These are phyloP conservation scores for Julus scandinavius DNA, from an alignment of 2,888 invertebrate genomes.

Conservation along the genomic window DNA sequence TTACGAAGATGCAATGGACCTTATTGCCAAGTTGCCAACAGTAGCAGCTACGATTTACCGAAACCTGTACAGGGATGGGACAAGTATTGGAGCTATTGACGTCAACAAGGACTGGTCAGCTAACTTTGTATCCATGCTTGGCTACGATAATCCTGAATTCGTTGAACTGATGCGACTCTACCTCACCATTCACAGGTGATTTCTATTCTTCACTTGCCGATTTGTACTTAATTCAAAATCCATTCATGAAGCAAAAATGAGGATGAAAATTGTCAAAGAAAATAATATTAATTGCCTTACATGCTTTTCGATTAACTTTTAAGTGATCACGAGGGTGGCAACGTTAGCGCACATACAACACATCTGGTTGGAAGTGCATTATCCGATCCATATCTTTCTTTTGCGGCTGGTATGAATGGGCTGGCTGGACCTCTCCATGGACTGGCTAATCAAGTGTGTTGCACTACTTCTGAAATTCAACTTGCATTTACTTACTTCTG, in stretches of 20 bases:
- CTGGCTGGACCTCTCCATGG: slow-evolving; percentile 96
- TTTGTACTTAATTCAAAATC: slow-evolving; percentile 56
- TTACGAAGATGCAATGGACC: slow-evolving; percentile 93
- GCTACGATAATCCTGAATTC: slow-evolving; percentile 81
- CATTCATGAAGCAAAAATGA: not conserved
- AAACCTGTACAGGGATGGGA: slow-evolving; percentile 85
- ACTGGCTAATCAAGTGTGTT: slow-evolving; percentile 87
- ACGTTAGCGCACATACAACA: slow-evolving; percentile 94
- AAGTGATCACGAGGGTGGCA: slow-evolving; percentile 96
- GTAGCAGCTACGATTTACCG: slow-evolving; percentile 94
- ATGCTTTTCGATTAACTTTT: slow-evolving; percentile 59
- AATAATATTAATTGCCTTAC: not conserved
- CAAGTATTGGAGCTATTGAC: slow-evolving; percentile 88
- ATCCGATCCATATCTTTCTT: slow-evolving; percentile 92
- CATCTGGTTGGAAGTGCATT: slow-evolving; percentile 94
- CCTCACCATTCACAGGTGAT: slow-evolving; percentile 85
- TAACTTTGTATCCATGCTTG: slow-evolving; percentile 92
- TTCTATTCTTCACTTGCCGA: slow-evolving; percentile 34
- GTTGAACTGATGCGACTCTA: slow-evolving; percentile 92
- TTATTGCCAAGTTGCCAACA: slow-evolving; percentile 94
- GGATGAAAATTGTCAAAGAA: not conserved
- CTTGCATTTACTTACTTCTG: not conserved
- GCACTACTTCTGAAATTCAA: not conserved
- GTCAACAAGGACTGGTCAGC: slow-evolving; percentile 90
- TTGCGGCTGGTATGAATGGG: slow-evolving; percentile 92